Conservation (phyloP, 2,888 invertebrate species). For the Drosophila neutralis region DNA sequence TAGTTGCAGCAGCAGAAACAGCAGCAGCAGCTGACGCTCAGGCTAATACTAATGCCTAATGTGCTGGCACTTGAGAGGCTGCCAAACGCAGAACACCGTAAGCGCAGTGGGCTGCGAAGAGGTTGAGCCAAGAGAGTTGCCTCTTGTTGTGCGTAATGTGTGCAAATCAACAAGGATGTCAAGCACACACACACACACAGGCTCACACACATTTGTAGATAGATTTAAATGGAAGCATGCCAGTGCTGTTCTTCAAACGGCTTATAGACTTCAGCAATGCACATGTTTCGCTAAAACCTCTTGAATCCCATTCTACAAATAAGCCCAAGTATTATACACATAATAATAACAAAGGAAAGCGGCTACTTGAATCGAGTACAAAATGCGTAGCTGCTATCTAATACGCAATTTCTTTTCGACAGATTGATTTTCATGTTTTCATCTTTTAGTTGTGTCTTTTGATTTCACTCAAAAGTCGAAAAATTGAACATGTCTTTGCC, state of each 20-base stretch:
- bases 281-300: conserved; percentile 10
- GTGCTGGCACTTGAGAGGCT: conserved; percentile 42
- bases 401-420: neutral
- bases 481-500: neutral
- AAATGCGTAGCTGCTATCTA: neutral
- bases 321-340: neutral
- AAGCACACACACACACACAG: conserved; percentile 27
- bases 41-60: conserved; percentile 27
- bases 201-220: neutral
- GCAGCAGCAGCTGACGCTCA: conserved; percentile 20
- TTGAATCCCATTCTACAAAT: conserved; percentile 4
- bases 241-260: neutral
- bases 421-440: neutral
- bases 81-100: conserved; percentile 21
- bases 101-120: neutral
- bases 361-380: neutral
- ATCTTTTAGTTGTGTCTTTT: neutral
- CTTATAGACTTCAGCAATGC: conserved; percentile 18
- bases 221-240: neutral
- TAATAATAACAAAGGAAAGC: conserved; percentile 8
- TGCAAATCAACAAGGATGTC: conserved; percentile 50
- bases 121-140: neutral
- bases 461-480: neutral
- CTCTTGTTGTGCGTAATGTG: conserved; percentile 8
- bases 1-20: conserved; percentile 29